phyloP scores from a whole-genome alignment of 2,797 vertebrate species.

The Eupleurogrammus muticus region DNA sequence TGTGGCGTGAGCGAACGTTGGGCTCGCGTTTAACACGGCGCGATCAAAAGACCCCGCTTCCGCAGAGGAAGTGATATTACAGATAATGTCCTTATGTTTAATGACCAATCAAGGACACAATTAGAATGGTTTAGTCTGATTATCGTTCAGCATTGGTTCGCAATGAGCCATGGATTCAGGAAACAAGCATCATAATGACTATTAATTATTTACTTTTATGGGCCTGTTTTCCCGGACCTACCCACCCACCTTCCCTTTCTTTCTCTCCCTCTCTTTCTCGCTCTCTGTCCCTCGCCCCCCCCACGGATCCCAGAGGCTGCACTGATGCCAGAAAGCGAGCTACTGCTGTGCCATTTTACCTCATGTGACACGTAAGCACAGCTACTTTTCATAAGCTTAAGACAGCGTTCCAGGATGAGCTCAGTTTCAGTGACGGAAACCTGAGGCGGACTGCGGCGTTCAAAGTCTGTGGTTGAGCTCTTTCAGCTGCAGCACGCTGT shows the following conservation, averaged over 20 bases:
- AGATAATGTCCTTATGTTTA: conserved; percentile 32
- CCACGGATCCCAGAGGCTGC: conserved; percentile 21
- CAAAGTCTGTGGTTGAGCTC: background rate
- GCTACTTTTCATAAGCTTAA: background rate
- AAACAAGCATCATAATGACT: conserved; percentile 40
- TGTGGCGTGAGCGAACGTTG: background rate
- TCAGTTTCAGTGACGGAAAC: conserved; percentile 21
- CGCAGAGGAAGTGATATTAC: conserved; percentile 19
- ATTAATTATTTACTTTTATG: conserved; percentile 12
- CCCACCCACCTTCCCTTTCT: background rate
- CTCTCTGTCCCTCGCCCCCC: background rate
- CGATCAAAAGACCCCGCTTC: conserved; percentile 4
- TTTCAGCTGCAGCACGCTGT: background rate
- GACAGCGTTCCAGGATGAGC: conserved; percentile 5
- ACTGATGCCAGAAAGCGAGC: conserved; percentile 6
- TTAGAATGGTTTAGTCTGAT: conserved; percentile 48
- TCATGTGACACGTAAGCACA: conserved; percentile 11
- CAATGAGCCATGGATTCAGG: conserved; percentile 41
- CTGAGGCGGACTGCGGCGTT: background rate
- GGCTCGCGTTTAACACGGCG: conserved; percentile 7
- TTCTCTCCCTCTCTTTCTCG: conserved; percentile 3
- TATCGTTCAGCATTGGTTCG: conserved; percentile 63
- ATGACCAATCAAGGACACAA: conserved; percentile 41
- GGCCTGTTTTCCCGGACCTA: conserved; percentile 16
- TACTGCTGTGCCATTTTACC: conserved; percentile 4